A percentile compares a stretch with the other conserved stretches of the same genome.
Evolutionary conservation across 2,888 invertebrate species (phyloP).

Genomic region (Cerastis leucographa): DNA sequence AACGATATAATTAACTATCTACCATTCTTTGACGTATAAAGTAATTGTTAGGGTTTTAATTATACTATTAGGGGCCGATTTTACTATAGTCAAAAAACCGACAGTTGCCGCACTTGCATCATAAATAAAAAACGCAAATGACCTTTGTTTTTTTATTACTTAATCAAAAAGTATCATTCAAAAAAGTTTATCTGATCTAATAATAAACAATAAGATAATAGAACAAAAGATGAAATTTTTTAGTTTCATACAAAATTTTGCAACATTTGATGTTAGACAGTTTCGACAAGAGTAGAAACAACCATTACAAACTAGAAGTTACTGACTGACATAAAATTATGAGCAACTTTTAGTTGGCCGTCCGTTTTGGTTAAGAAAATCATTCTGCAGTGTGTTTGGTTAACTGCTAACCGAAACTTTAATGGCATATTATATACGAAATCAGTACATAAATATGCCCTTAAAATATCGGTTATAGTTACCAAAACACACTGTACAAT

Average conservation of each 20-base stretch:
- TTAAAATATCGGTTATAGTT: too few species aligned
- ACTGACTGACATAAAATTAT: background rate
- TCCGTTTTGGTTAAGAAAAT: background rate
- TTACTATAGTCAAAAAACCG: background rate
- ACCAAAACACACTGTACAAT: too few species aligned
- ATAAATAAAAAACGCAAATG: background rate
- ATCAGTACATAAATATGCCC: too few species aligned
- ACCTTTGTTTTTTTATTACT: slow-evolving; percentile 16
- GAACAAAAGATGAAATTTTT: slow-evolving; percentile 7
- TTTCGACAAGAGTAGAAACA: background rate
- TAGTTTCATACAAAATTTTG: slow-evolving; percentile 15
- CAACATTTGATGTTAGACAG: slow-evolving; percentile 1
- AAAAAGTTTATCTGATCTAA: slow-evolving; percentile 16
- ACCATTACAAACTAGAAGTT: slow-evolving; percentile 1
- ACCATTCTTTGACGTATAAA: background rate
- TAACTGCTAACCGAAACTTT: too few species aligned
- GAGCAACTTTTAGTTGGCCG: slow-evolving; percentile 23
- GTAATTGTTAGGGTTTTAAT: background rate
- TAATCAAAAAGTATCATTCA: slow-evolving; percentile 29
- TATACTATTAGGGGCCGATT: too few species aligned
- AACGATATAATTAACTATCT: background rate
- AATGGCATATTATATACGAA: too few species aligned
- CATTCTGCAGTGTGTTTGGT: too few species aligned
- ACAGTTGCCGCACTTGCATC: background rate
- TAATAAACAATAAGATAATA: background rate